phyloP scores from a whole-genome alignment of 2,888 invertebrate species.

The Hydrotaea diabolus region DNA sequence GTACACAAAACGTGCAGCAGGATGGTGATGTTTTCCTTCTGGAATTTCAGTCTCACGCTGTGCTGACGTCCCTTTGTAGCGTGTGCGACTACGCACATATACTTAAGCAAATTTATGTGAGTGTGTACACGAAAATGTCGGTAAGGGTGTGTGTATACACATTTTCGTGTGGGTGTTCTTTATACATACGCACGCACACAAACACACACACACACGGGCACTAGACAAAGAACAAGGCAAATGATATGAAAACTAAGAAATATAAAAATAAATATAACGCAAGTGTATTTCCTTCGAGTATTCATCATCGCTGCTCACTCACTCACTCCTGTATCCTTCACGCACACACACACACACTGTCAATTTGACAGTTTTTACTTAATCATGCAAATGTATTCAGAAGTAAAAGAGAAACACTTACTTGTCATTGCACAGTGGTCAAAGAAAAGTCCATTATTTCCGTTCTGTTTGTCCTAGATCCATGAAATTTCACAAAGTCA shows the following conservation, averaged over 20 bases:
- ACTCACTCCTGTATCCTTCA: no score
- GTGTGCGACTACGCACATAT: no score
- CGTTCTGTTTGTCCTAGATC: no score
- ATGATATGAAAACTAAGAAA: slow-evolving; percentile 25
- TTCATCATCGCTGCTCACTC: not conserved
- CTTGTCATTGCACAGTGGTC: no score
- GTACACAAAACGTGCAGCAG: not conserved
- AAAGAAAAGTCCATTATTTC: no score
- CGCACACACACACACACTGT: not conserved
- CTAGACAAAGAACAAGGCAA: not conserved
- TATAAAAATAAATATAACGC: slow-evolving; percentile 22
- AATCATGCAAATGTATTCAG: slow-evolving; percentile 3
- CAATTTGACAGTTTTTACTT: not conserved
- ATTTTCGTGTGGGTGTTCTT: not conserved
- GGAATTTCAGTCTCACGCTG: slow-evolving; percentile 6
- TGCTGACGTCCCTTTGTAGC: not conserved
- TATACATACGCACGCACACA: not conserved
- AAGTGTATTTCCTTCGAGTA: slow-evolving; percentile 6
- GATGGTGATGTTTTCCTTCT: slow-evolving; percentile 3
- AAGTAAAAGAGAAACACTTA: no score
- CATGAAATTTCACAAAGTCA: no score
- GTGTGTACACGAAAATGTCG: no score
- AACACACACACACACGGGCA: no score
- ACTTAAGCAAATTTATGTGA: no score
- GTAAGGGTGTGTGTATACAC: not conserved